phyloP scores from a whole-genome alignment of 2,113 vertebrate genomes.

The Apteryx owenii region DNA sequence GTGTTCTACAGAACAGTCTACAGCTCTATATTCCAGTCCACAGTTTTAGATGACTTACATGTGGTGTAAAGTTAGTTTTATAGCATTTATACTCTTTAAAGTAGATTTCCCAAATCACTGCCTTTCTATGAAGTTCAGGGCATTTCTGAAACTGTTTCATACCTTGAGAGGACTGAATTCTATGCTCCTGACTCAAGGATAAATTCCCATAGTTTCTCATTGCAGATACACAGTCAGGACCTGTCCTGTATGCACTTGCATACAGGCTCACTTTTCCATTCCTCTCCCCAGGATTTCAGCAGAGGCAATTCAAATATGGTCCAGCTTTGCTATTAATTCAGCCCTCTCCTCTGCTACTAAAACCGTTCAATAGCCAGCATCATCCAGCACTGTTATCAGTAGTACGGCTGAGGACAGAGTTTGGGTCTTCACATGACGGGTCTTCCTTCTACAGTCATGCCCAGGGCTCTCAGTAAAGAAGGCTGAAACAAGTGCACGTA shows the following conservation, averaged over 20 bases:
- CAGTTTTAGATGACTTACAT: conserved; percentile 35
- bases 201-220: neutral
- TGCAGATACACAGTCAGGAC: neutral
- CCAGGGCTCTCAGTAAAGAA: neutral
- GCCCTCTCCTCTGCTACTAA: neutral
- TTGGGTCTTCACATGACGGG: neutral
- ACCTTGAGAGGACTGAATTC: neutral
- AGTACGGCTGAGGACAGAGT: neutral
- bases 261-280: neutral
- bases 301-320: neutral
- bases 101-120: neutral
- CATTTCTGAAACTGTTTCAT: neutral
- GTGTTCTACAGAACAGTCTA: neutral
- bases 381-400: fast-evolving
- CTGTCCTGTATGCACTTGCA: neutral
- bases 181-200: neutral
- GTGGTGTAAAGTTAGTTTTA: conserved; percentile 41
- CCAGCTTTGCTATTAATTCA: neutral
- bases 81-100: neutral
- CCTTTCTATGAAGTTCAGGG: neutral
- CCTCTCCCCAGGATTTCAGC: neutral
- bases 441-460: neutral
- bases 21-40: neutral
- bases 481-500: neutral
- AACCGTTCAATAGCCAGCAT: fast-evolving